These are phyloP conservation scores for Periophthalmodon schlosseri DNA, from an alignment of 2,113 vertebrate genomes.

Conservation along the genomic window DNA sequence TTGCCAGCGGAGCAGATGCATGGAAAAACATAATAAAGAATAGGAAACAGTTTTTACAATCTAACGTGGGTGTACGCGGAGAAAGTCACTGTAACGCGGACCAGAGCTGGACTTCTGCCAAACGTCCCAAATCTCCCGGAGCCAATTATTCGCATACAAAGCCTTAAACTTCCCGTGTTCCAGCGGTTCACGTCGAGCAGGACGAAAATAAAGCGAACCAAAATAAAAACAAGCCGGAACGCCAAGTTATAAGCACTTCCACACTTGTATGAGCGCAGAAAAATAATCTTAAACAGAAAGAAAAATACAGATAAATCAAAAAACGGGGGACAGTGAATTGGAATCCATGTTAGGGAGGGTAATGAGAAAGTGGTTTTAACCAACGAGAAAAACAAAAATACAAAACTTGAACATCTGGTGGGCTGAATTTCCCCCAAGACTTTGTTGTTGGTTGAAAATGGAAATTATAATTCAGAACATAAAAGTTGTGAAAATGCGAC, in stretches of 20 bases:
- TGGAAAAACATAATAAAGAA: slow-evolving; percentile 58
- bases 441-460: slow-evolving; percentile 15
- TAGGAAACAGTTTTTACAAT: slow-evolving; percentile 68
- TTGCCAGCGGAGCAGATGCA: slow-evolving; percentile 66
- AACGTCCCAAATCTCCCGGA: slow-evolving; percentile 42
- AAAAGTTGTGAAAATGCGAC: not conserved
- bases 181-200: slow-evolving; percentile 57
- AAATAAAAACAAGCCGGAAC: slow-evolving; percentile 43
- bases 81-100: slow-evolving; percentile 55
- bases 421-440: slow-evolving; percentile 10
- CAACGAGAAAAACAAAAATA: slow-evolving; percentile 21
- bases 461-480: slow-evolving; percentile 22
- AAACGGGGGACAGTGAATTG: slow-evolving; percentile 18
- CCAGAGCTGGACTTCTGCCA: slow-evolving; percentile 60
- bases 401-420: slow-evolving; percentile 31
- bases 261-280: slow-evolving; percentile 10
- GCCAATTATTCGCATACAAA: slow-evolving; percentile 65
- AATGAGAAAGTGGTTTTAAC: slow-evolving; percentile 36
- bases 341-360: slow-evolving; percentile 23
- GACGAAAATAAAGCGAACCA: slow-evolving; percentile 49
- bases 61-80: slow-evolving; percentile 69
- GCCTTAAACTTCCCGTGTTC: slow-evolving; percentile 53
- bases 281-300: not conserved
- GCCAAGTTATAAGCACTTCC: slow-evolving; percentile 48
- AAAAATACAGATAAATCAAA: slow-evolving; percentile 19